Percentiles rank a stretch among this genome's conserved stretches.
phyloP scores from a whole-genome alignment of 2,113 vertebrate genomes.

The Cygnus atratus region DNA sequence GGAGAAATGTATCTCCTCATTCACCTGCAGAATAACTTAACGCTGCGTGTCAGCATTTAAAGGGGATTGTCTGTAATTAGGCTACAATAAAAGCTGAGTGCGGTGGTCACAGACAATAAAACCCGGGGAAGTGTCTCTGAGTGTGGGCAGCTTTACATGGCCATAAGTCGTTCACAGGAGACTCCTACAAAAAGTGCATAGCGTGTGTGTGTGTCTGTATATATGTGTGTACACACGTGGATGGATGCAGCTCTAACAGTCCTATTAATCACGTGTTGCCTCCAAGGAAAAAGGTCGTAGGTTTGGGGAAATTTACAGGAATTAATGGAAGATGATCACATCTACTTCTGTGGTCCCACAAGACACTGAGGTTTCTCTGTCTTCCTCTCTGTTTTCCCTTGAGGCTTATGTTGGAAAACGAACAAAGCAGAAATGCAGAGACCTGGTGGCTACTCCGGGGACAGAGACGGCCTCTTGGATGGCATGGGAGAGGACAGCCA shows the following conservation, averaged over 20 bases:
- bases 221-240: background rate
- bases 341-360: background rate
- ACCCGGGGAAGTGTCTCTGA: background rate
- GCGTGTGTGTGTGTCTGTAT: background rate
- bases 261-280: background rate
- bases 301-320: background rate
- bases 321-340: background rate
- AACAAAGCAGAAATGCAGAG: conserved; percentile 10
- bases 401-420: background rate
- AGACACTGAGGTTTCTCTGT: background rate
- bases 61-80: conserved; percentile 49
- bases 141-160: background rate
- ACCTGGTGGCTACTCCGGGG: conserved; percentile 1
- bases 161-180: background rate
- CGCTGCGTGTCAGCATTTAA: conserved; percentile 23
- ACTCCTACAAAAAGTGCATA: background rate
- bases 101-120: conserved; percentile 42
- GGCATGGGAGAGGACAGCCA: background rate
- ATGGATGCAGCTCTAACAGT: too few relatives aligned
- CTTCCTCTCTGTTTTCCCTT: conserved; percentile 7
- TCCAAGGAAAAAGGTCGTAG: background rate
- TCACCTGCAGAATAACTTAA: conserved; percentile 54
- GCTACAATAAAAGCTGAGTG: conserved; percentile 24
- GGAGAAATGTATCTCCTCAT: background rate
- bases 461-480: background rate